Evolutionary conservation across 2,888 invertebrate species (phyloP), one percentile per base, ranked within the genome.

Genomic region (Lissocephala sabroskyi): DNA sequence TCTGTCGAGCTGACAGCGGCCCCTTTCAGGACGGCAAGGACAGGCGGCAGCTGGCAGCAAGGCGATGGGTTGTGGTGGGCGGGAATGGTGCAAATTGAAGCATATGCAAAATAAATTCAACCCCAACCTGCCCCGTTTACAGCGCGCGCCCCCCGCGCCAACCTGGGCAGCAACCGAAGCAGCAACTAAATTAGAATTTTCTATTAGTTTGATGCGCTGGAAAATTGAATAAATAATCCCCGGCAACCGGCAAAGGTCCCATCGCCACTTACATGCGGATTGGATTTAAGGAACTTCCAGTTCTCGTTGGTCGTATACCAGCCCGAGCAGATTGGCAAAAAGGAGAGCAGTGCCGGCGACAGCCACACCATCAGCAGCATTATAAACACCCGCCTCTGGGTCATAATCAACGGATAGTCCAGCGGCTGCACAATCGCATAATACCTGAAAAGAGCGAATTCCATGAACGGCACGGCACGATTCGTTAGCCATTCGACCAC

Each of bases 321-420:
- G 17, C 95, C 96, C 85, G 95, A 92, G 82, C 97, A 96, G 56
- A 97, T 97, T 3, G 97, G 97, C 14, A 96, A 88, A 83, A 97
- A 97, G 1, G 97, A 97, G 45, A 97, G 92, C 48, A 96, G 84
- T 0, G 94, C 94, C 1, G 97, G 96, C 46, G 94, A 92, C 64
- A 94, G 89, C 97, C 97, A 97, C 0, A 96, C 96, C 4, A 93
- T 90, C 11, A 92, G 89, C 50, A 96, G 83, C 94, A 94, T 94
- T 18, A 93, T 87, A 0, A 90, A 90, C 1, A 94, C 86, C 3
- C 93, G 92, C 64, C 89, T 87, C 74, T 92, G 90, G 0, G 96
- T 96, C 94, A 97, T 96, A 47, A 93, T 95, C 32, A 93, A 89
- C 9, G 96, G 95, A 82, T 97, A 97, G 82, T 96, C 94, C 58